Evolutionary conservation across 2,113 vertebrate species (phyloP), one percentile per base, ranked within the genome.

Genomic region (Sapajus apella): DNA sequence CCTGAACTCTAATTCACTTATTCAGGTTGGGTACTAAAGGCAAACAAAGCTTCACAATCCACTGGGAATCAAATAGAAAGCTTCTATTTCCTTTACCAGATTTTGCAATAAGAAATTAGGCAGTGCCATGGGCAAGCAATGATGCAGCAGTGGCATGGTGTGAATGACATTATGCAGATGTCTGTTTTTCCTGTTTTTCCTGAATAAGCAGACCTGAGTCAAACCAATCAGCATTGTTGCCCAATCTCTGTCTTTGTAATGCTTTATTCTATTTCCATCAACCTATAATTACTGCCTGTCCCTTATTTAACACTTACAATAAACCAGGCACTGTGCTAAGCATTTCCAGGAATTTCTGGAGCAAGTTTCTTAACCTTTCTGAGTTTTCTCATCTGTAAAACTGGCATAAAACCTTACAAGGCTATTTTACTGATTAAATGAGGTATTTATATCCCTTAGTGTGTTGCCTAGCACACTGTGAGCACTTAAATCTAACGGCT

Each of bases 301-400:
- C 47, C 8, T 61, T 87, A 73, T 6, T 40, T 27, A 75, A 37
- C 72, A 12, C 70, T 83, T 27, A 72, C 21, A 72, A 52, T 18
- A 85, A 82, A 72, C 55, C 75, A 94, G 85, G 43, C 21, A 80
- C 77, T 16, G 18, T 35, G 93, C 77, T 68, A 43, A 68, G 72
- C 70, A 70, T 30, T 95, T 89, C 84, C 66, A 95, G 43, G 77
- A 88, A 88, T 70, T 93, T 91, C 45, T 72, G n/a, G 40, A 96
- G 70, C 77, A 40, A 84, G 45, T 79, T 75, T 37, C 61, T 66
- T 47, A 90, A 50, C 9, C 27, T 81, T 90, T 23, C 8, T 91
- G 40, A 88, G 21, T 76, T 68, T 96, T 93, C 43, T 95, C 37
- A 50, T 72, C 50, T 50, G 45, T 90, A 50, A 93, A 95, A 76